phyloP scores from a whole-genome alignment of 2,797 vertebrate genomes.

The Diplodus sargus region DNA sequence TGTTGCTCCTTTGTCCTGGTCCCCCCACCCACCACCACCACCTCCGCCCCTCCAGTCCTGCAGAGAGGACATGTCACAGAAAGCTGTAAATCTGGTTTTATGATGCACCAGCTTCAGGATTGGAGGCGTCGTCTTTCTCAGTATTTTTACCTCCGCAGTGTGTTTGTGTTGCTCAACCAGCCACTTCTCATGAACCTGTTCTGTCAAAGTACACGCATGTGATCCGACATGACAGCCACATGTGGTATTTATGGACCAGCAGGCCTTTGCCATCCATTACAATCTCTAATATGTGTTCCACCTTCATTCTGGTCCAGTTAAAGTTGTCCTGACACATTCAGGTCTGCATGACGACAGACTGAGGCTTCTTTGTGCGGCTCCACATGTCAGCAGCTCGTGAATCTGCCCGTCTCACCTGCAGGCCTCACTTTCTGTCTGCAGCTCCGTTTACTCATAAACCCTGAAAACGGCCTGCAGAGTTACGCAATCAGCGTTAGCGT shows the following conservation, averaged over 20 bases:
- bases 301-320: constrained; percentile 1
- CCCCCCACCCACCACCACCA: neutral
- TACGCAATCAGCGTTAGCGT: constrained; percentile 52
- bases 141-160: neutral
- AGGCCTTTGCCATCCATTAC: no score
- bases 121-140: neutral
- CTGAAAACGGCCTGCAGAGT: constrained; percentile 15
- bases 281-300: neutral
- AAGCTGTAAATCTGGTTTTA: constrained; percentile 21
- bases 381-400: neutral
- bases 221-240: neutral
- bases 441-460: constrained; percentile 23
- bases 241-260: neutral
- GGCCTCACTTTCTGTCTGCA: constrained; percentile 25
- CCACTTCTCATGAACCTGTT: constrained; percentile 18
- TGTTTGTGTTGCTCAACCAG: neutral
- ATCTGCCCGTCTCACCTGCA: constrained; percentile 32
- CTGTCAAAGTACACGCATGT: neutral
- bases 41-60: neutral
- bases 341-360: neutral
- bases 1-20: constrained; percentile 35
- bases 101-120: neutral
- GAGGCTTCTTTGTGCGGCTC: neutral
- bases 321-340: neutral
- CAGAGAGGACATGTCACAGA: neutral